Evolutionary conservation across 2,797 vertebrate species (phyloP).

Genomic region (Pampus argenteus): DNA sequence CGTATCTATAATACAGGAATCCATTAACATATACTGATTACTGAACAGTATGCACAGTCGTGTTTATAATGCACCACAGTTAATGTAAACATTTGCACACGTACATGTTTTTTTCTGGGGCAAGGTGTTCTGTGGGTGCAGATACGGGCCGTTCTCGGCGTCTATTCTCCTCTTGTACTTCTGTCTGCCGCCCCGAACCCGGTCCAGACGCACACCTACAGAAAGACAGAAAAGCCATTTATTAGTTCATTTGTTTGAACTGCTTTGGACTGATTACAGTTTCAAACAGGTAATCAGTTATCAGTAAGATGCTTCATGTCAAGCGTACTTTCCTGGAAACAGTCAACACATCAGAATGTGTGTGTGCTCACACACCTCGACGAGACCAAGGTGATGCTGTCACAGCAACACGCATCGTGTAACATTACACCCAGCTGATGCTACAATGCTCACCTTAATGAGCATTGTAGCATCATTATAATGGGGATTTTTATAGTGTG

Average conservation of each 20-base stretch:
- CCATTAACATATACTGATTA: background rate
- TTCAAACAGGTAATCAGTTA: background rate
- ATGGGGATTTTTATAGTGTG: constrained; percentile 55
- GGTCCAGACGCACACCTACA: constrained; percentile 94
- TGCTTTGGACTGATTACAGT: background rate
- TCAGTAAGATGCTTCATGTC: background rate
- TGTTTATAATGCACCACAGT: background rate
- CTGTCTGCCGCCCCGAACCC: constrained; percentile 96
- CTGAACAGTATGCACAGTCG: background rate
- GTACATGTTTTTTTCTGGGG: constrained; percentile 95
- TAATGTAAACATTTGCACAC: constrained; percentile 40
- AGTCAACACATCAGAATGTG: constrained; percentile 8
- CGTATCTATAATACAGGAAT: constrained; percentile 2
- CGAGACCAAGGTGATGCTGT: constrained; percentile 44
- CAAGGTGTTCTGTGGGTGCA: constrained; percentile 91
- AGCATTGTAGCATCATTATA: constrained; percentile 70
- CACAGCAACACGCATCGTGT: constrained; percentile 57
- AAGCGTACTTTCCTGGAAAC: background rate
- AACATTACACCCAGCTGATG: constrained; percentile 72
- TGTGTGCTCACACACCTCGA: constrained; percentile 23
- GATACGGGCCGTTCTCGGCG: constrained; percentile 93
- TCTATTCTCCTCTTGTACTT: constrained; percentile 99
- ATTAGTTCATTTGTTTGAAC: constrained; percentile 7
- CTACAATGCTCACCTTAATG: constrained; percentile 76
- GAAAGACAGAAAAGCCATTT: constrained; percentile 31